These are phyloP conservation scores for Oryctes rhinoceros DNA, from an alignment of 1,140 invertebrate genomes.

Conservation along the genomic window DNA sequence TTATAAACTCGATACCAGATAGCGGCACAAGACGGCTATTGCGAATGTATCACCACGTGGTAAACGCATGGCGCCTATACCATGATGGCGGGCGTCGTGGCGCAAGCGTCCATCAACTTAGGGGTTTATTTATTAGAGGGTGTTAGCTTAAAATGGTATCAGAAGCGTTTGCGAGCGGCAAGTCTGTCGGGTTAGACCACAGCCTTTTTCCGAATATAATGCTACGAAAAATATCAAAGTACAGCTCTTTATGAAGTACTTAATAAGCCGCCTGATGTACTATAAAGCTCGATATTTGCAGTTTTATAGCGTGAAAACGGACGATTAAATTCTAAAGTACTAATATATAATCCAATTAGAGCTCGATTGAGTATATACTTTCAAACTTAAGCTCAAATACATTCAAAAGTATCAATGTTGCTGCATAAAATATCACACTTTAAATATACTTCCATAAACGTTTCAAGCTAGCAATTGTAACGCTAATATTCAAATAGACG, in stretches of 20 bases:
- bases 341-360: too few relatives aligned
- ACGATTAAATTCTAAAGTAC: too few relatives aligned
- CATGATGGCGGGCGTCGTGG: slow-evolving; percentile 27
- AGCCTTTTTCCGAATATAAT: too few relatives aligned
- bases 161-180: not conserved
- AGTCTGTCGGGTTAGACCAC: not conserved
- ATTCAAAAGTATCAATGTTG: too few relatives aligned
- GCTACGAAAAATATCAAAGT: too few relatives aligned
- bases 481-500: not conserved
- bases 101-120: slow-evolving; percentile 5
- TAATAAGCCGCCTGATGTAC: too few relatives aligned
- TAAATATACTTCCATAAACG: not conserved
- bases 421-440: not conserved
- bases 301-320: too few relatives aligned
- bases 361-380: too few relatives aligned
- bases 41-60: slow-evolving; percentile 2
- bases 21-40: slow-evolving; percentile 18
- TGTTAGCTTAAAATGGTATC: slow-evolving; percentile 7
- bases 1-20: slow-evolving; percentile 20
- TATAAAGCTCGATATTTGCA: too few relatives aligned
- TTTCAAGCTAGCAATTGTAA: not conserved
- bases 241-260: too few relatives aligned
- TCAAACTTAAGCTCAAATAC: too few relatives aligned
- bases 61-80: slow-evolving; percentile 8
- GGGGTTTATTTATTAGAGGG: slow-evolving; percentile 8